Conservation (phyloP, 2,797 vertebrate genomes). For the Aldrovandia affinis region DNA sequence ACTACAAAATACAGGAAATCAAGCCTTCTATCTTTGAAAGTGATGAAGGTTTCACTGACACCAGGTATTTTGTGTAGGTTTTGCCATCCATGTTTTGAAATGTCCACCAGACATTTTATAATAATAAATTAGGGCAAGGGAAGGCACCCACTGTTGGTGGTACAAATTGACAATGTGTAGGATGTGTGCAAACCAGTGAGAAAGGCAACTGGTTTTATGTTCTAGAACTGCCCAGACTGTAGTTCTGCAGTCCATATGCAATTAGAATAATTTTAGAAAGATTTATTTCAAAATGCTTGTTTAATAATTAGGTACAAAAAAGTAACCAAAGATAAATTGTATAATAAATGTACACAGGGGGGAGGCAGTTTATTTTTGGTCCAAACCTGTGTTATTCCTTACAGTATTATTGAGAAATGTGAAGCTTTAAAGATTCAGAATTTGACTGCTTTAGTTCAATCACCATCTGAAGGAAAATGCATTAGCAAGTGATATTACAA, state of each 20-base stretch:
- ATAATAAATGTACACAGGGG: neutral
- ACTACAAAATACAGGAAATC: neutral
- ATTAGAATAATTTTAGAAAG: neutral
- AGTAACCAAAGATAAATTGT: neutral
- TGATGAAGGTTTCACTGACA: neutral
- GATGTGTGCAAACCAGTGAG: neutral
- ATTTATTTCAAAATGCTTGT: neutral
- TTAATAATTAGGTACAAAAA: neutral
- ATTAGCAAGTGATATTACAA: neutral
- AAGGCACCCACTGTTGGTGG: too few relatives aligned
- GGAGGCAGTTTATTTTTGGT: too few relatives aligned
- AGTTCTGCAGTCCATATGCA: neutral
- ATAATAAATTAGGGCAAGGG: too few relatives aligned
- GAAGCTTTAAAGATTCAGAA: neutral
- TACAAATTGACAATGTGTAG: neutral
- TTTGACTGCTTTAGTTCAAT: neutral
- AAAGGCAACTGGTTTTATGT: neutral
- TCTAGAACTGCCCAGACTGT: neutral
- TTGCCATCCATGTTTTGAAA: neutral
- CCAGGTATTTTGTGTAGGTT: neutral
- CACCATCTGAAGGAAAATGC: neutral
- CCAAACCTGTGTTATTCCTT: too few relatives aligned
- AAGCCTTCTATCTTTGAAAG: neutral
- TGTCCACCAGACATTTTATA: neutral
- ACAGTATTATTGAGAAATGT: too few relatives aligned